These are phyloP conservation scores for Andrena haemorrhoa DNA, from an alignment of 2,888 invertebrate species.

Conservation along the genomic window DNA sequence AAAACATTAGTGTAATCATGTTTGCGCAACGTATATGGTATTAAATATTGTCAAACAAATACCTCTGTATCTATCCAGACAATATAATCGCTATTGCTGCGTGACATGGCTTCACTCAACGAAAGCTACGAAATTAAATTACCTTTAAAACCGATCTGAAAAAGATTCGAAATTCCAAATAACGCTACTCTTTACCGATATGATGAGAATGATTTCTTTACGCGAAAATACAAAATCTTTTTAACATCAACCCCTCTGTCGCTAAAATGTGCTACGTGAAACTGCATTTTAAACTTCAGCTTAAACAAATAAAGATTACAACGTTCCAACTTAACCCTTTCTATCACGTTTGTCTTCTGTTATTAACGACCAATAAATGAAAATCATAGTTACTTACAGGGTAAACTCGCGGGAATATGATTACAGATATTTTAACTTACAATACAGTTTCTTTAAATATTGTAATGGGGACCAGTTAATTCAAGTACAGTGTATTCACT, in stretches of 20 bases:
- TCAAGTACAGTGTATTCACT: too few relatives aligned
- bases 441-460: too few relatives aligned
- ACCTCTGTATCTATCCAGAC: constrained; percentile 92
- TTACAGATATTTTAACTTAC: too few relatives aligned
- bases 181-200: background rate
- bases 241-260: background rate
- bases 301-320: background rate
- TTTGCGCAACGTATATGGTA: background rate
- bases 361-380: too few relatives aligned
- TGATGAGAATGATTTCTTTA: background rate
- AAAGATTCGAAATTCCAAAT: background rate
- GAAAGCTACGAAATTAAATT: constrained; percentile 13
- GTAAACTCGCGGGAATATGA: too few relatives aligned
- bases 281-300: background rate
- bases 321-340: constrained; percentile 16
- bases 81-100: constrained; percentile 80
- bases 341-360: background rate
- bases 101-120: constrained; percentile 39
- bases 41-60: constrained; percentile 53
- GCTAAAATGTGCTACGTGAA: background rate
- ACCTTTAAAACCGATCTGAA: background rate
- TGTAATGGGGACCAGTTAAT: too few relatives aligned
- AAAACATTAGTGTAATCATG: constrained; percentile 27
- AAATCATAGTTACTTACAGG: too few relatives aligned
- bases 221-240: background rate